Conservation (phyloP, 2,797 vertebrate species). For the Melanotaenia maccullochi region DNA sequence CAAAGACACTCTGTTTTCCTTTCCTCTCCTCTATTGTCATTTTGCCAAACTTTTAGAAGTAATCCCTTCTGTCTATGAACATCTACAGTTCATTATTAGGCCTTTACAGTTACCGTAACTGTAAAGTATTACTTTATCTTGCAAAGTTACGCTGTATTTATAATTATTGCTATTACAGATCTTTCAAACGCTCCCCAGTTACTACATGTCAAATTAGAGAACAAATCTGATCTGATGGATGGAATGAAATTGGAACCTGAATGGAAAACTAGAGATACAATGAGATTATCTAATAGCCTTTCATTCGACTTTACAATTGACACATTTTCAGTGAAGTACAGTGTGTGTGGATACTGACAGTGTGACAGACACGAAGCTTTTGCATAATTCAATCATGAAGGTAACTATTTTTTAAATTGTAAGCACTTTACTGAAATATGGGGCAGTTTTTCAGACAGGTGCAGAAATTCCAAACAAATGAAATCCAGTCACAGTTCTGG, state of each 20-base stretch:
- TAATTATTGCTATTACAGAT: neutral
- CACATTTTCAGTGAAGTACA: neutral
- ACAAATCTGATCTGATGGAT: neutral
- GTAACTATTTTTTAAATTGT: constrained; percentile 17
- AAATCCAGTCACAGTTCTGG: constrained; percentile 48
- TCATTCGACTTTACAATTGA: neutral
- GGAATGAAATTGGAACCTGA: too few species aligned
- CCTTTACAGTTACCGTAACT: neutral
- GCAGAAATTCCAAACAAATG: constrained; percentile 34
- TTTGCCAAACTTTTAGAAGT: neutral
- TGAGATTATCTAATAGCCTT: neutral
- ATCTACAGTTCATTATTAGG: neutral
- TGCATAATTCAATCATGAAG: neutral
- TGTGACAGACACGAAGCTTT: constrained; percentile 5
- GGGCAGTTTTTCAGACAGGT: neutral
- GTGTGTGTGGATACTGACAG: constrained; percentile 3
- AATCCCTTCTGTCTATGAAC: neutral
- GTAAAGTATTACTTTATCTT: neutral
- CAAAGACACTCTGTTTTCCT: neutral
- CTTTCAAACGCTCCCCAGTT: too few species aligned
- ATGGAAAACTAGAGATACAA: constrained; percentile 7
- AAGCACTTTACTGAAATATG: neutral
- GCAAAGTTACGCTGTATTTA: neutral
- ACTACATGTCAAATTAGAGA: constrained; percentile 12
- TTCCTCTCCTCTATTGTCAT: neutral